Conservation (phyloP, 2,888 invertebrate species). For the Spatulosminthurus flaviceps region DNA sequence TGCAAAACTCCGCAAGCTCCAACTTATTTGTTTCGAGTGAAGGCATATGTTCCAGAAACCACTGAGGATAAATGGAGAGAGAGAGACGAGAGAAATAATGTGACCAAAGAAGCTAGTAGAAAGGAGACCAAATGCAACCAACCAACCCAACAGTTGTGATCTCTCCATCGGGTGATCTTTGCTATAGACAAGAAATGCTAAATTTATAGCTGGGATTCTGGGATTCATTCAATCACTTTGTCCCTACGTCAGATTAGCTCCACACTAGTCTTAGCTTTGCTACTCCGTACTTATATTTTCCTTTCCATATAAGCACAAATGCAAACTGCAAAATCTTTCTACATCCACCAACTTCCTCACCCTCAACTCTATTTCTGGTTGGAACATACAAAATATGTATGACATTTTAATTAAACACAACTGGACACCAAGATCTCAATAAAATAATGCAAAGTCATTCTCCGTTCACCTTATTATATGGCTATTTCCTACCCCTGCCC, state of each 20-base stretch:
- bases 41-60: not conserved
- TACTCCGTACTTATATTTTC: constrained; percentile 24
- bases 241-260: constrained; percentile 18
- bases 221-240: constrained; percentile 45
- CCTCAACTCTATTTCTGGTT: no score
- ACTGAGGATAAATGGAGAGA: not conserved
- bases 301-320: constrained; percentile 6
- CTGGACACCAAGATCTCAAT: no score
- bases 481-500: no score
- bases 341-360: no score
- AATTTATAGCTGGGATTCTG: constrained; percentile 51
- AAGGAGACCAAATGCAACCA: constrained; percentile 6
- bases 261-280: constrained; percentile 38
- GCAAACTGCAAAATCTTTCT: not conserved
- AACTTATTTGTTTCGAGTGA: no score
- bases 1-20: no score
- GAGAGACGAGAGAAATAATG: not conserved
- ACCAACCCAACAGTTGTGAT: constrained; percentile 31
- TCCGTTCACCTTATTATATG: no score
- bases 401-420: no score
- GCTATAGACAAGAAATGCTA: constrained; percentile 40
- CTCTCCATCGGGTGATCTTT: constrained; percentile 42
- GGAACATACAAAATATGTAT: no score
- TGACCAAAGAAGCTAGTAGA: constrained; percentile 1
- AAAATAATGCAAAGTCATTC: no score